Evolutionary conservation across 2,113 vertebrate genomes (phyloP).

Genomic region (Menura novaehollandiae): DNA sequence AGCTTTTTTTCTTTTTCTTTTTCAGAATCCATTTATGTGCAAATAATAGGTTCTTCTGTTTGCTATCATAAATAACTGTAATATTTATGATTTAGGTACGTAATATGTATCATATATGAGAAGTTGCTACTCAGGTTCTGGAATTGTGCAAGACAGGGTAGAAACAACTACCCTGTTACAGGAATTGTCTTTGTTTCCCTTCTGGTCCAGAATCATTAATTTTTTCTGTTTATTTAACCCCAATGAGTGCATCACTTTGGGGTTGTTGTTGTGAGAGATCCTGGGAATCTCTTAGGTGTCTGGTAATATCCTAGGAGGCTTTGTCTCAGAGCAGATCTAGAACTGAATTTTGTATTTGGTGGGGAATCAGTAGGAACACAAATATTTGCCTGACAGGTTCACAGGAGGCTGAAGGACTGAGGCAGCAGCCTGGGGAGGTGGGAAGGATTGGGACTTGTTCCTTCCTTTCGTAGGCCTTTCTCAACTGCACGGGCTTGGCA

Average conservation of each 20-base stretch:
- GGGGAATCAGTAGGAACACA: background rate
- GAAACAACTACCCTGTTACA: background rate
- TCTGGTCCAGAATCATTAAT: background rate
- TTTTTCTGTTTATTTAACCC: background rate
- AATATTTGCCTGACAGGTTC: background rate
- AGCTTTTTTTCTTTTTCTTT: background rate
- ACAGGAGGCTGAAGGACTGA: background rate
- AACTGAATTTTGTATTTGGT: background rate
- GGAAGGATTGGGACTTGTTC: background rate
- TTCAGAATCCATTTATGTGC: background rate
- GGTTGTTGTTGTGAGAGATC: background rate
- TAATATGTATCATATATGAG: background rate
- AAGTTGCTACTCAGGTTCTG: background rate
- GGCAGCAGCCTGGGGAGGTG: background rate
- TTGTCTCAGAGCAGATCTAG: background rate
- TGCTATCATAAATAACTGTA: background rate
- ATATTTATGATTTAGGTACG: background rate
- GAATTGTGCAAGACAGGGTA: background rate
- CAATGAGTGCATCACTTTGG: background rate
- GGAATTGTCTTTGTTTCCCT: background rate
- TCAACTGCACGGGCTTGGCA: background rate
- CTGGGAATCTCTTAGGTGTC: background rate
- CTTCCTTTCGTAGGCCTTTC: background rate
- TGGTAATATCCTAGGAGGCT: background rate
- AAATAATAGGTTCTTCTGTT: background rate